These are phyloP conservation scores for Peromyscus polionotus DNA, from an alignment of 2,113 vertebrate species.

Conservation along the genomic window DNA sequence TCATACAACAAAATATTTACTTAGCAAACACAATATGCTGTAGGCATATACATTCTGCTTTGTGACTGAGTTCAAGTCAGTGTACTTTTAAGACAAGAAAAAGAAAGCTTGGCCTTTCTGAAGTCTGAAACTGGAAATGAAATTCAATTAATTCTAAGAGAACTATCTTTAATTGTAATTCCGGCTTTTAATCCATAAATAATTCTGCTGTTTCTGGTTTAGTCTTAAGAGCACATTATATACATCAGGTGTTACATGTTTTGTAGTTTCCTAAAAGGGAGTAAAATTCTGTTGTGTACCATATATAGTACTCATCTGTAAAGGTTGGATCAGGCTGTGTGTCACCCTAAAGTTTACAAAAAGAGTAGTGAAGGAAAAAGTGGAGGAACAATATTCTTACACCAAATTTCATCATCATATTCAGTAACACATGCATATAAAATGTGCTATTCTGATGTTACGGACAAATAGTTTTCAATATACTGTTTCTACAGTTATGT, in stretches of 20 bases:
- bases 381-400: neutral
- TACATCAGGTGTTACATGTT: neutral
- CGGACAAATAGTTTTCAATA: neutral
- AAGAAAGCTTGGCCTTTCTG: neutral
- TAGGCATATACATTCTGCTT: neutral
- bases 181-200: neutral
- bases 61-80: neutral
- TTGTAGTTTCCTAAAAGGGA: neutral
- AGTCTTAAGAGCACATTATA: neutral
- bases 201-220: neutral
- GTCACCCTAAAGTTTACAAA: neutral
- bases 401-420: neutral
- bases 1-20: conserved; percentile 4
- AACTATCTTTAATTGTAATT: neutral
- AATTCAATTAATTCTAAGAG: neutral
- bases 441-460: neutral
- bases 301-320: neutral
- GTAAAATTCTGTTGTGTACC: neutral
- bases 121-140: neutral
- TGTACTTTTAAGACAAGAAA: neutral
- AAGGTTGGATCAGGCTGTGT: neutral
- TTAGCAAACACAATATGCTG: neutral
- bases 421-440: neutral
- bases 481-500: neutral
- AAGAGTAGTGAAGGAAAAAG: neutral